A percentile compares a stretch with the other conserved stretches of the same genome.
Evolutionary conservation across 2,797 vertebrate genomes (phyloP).

Genomic region (Pseudotriccus pelzelni): DNA sequence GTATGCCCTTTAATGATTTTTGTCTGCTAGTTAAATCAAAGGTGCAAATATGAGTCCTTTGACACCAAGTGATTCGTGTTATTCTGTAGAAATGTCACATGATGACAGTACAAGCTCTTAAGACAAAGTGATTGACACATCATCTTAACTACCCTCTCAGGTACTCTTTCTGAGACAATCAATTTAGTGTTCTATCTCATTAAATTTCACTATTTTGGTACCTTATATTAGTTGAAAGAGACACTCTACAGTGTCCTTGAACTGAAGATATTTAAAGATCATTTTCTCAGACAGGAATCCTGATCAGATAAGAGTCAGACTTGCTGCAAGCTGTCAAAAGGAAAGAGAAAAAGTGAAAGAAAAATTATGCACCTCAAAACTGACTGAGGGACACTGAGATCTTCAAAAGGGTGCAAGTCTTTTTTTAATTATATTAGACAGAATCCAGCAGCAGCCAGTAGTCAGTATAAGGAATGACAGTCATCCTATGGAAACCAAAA

Average conservation of each 20-base stretch:
- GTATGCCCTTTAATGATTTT: conserved; percentile 44
- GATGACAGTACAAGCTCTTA: conserved; percentile 38
- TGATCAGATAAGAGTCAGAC: conserved; percentile 19
- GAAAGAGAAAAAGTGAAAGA: background rate
- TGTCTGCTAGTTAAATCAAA: conserved; percentile 53
- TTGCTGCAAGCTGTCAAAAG: conserved; percentile 5
- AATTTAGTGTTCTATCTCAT: conserved; percentile 69
- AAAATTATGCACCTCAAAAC: background rate
- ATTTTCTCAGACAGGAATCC: conserved; percentile 19
- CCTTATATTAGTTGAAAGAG: conserved; percentile 49
- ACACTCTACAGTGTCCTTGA: conserved; percentile 53
- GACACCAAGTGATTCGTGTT: background rate
- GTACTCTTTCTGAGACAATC: conserved; percentile 59
- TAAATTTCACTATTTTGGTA: conserved; percentile 64
- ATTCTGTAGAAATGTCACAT: conserved; percentile 44
- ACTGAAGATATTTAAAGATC: conserved; percentile 46
- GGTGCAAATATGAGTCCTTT: conserved; percentile 48
- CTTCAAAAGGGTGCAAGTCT: background rate
- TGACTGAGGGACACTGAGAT: background rate
- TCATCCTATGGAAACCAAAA: background rate
- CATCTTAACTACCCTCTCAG: conserved; percentile 55
- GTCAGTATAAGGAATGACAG: background rate
- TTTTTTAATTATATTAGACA: background rate
- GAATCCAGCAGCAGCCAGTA: background rate
- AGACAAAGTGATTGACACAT: conserved; percentile 68